Percentiles rank a stretch among this genome's conserved stretches.
phyloP scores from a whole-genome alignment of 1,140 invertebrate species.

The Muscidifurax raptorellus region DNA sequence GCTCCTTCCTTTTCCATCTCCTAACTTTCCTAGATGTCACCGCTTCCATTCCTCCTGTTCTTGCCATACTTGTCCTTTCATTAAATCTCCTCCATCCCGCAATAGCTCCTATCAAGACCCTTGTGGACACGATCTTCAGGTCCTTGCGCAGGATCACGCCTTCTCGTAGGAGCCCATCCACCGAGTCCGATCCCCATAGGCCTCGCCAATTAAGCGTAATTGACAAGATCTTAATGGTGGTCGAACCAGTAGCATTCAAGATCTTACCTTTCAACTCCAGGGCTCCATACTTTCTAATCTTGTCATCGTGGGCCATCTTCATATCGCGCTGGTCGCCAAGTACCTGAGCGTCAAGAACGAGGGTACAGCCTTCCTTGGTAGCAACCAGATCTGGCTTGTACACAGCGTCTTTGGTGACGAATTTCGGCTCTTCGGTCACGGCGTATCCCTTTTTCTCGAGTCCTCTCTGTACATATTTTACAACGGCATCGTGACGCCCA shows the following conservation, averaged over 20 bases:
- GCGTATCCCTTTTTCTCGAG: not conserved
- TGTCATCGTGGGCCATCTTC: not conserved
- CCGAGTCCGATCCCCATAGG: not conserved
- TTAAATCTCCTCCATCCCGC: not conserved
- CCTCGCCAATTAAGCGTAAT: constrained; percentile 9
- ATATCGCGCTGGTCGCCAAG: not conserved
- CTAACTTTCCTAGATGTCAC: too few relatives aligned
- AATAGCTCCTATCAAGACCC: not conserved
- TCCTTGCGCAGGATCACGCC: not conserved
- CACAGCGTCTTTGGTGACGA: not conserved
- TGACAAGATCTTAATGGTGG: not conserved
- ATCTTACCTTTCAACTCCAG: constrained; percentile 20
- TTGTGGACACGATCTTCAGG: not conserved
- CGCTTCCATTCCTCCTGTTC: too few relatives aligned
- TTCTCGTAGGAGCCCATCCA: not conserved
- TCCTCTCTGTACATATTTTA: not conserved
- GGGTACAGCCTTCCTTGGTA: not conserved
- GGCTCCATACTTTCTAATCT: constrained; percentile 44
- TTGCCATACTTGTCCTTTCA: not conserved
- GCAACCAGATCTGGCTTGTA: not conserved
- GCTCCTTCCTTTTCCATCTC: too few relatives aligned
- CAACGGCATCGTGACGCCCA: not conserved
- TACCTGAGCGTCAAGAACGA: not conserved
- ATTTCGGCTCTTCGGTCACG: not conserved
- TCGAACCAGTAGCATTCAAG: not conserved